phyloP scores from a whole-genome alignment of 2,797 vertebrate species.

The Ispidina lecontei region DNA sequence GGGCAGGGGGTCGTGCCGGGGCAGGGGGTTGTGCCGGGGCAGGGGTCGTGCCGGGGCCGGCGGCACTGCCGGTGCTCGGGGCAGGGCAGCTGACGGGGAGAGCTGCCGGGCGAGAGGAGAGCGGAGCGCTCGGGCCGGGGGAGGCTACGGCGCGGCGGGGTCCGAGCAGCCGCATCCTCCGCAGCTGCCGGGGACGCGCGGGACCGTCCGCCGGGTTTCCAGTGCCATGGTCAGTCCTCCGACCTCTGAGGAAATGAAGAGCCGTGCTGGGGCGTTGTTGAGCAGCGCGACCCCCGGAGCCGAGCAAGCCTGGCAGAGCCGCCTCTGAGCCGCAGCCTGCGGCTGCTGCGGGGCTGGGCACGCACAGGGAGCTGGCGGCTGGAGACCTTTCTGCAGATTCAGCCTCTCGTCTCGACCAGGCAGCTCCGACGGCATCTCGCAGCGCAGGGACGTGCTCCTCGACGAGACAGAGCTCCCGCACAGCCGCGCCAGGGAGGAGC shows the following conservation, averaged over 20 bases:
- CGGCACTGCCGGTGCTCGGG: background rate
- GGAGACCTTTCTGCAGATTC: background rate
- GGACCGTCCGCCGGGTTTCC: background rate
- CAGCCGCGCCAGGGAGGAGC: accelerated
- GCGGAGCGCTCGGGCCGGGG: background rate
- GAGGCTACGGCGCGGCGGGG: no score
- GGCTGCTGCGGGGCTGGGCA: background rate
- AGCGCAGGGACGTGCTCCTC: background rate
- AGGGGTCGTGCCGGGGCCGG: background rate
- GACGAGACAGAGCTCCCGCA: accelerated
- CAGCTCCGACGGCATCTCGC: background rate
- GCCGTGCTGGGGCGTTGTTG: background rate
- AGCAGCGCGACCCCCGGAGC: no score
- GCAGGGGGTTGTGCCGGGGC: background rate
- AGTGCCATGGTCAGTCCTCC: no score
- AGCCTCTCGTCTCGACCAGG: background rate
- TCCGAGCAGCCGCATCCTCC: no score
- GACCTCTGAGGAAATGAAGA: background rate
- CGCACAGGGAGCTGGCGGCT: no score
- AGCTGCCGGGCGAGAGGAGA: background rate
- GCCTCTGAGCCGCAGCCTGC: no score
- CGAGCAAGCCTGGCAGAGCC: no score
- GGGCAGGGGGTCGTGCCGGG: background rate
- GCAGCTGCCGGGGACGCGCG: background rate
- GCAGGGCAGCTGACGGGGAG: background rate